These are phyloP conservation scores for Cyclina sinensis DNA, from an alignment of 1,140 invertebrate species.

Conservation along the genomic window DNA sequence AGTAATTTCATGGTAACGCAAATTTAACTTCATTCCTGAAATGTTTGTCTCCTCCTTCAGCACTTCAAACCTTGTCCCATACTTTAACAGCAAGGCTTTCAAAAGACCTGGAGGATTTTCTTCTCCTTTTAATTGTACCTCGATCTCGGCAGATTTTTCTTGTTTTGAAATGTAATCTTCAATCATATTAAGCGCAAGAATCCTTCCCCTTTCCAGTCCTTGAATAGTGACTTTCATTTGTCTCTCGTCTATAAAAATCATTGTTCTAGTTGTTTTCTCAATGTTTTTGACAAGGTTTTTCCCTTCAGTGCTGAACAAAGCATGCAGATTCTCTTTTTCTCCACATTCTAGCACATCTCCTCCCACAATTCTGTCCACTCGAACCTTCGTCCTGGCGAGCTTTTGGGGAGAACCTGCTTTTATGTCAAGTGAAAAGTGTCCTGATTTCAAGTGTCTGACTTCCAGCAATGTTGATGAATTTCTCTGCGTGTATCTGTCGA, in stretches of 20 bases:
- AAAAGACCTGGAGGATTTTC: conserved; percentile 78
- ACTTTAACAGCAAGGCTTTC: conserved; percentile 75
- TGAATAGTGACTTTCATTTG: conserved; percentile 73
- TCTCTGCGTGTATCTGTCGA: conserved; percentile 2
- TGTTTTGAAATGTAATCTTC: conserved; percentile 69
- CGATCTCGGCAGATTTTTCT: conserved; percentile 36
- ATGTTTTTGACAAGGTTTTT: conserved; percentile 65
- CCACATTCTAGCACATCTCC: conserved; percentile 72
- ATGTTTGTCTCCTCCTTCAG: conserved; percentile 64
- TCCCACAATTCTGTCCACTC: conserved; percentile 67
- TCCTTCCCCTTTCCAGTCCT: conserved; percentile 56
- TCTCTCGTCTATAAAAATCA: conserved; percentile 74
- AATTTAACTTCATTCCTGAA: conserved; percentile 66
- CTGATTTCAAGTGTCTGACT: conserved; percentile 57
- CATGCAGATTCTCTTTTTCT: conserved; percentile 7
- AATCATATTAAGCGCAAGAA: conserved; percentile 59
- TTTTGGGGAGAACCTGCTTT: conserved; percentile 57
- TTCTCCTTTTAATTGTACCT: conserved; percentile 68
- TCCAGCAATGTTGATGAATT: conserved; percentile 26
- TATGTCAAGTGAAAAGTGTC: conserved; percentile 69
- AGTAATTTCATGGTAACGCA: conserved; percentile 71
- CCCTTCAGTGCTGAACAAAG: conserved; percentile 72
- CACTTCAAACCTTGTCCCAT: conserved; percentile 67
- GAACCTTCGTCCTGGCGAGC: conserved; percentile 65
- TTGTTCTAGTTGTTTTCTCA: conserved; percentile 64